These are phyloP conservation scores for Hyposmocoma kahamanoa DNA, from an alignment of 1,140 invertebrate genomes.

Conservation along the genomic window DNA sequence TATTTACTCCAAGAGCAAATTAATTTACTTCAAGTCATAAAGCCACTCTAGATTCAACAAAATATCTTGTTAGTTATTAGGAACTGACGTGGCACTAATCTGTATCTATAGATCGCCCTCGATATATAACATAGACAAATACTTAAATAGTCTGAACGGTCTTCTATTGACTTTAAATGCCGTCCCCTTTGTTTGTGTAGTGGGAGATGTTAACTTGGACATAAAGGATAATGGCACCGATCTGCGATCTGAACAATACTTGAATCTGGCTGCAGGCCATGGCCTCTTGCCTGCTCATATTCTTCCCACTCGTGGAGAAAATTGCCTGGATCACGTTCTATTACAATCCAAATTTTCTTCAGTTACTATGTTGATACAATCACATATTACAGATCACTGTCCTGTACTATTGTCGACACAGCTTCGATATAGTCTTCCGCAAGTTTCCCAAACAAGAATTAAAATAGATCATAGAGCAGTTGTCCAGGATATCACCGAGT, in stretches of 20 bases:
- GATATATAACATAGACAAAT: constrained; percentile 6
- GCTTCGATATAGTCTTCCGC: too few species aligned
- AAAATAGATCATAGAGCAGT: background rate
- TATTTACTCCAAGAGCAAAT: too few species aligned
- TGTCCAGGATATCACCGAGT: background rate
- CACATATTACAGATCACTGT: constrained; percentile 9
- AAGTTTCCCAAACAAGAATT: background rate
- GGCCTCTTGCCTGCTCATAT: constrained; percentile 8
- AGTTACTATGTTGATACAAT: background rate
- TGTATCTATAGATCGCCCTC: constrained; percentile 15
- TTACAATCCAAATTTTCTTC: constrained; percentile 1
- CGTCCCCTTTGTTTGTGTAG: constrained; percentile 7
- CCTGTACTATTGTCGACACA: background rate
- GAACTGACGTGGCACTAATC: background rate
- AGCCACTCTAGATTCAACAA: background rate
- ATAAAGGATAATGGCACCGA: background rate
- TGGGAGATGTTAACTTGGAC: constrained; percentile 19
- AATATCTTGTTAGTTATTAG: background rate
- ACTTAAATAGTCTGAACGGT: constrained; percentile 8
- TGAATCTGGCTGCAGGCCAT: constrained; percentile 10
- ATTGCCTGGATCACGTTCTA: constrained; percentile 17
- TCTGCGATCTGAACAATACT: constrained; percentile 3
- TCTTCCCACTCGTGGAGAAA: constrained; percentile 5
- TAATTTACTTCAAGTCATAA: too few species aligned
- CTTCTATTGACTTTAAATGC: background rate